Evolutionary conservation across 1,140 invertebrate species (phyloP).

Genomic region (Caenorhabditis latens): DNA sequence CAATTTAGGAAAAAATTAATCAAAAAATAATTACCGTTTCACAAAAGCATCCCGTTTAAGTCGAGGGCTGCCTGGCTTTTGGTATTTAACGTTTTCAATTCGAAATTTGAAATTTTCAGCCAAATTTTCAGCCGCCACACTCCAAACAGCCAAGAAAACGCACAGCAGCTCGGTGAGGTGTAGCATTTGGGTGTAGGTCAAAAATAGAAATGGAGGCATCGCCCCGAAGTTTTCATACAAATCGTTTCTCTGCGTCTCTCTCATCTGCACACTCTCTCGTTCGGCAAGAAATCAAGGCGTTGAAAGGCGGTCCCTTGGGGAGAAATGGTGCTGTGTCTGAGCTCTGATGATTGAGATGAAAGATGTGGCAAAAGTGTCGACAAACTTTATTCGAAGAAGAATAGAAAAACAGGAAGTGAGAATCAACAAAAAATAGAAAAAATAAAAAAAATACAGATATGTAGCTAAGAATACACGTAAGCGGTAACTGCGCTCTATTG

Average conservation of each 20-base stretch:
- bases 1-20: not conserved
- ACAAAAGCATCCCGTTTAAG: not conserved
- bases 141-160: too few relatives aligned
- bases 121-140: too few relatives aligned
- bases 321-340: not conserved
- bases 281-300: conserved; percentile 40
- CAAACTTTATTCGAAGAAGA: conserved; percentile 23
- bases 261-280: not conserved
- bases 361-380: conserved; percentile 20
- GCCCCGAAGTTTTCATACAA: conserved; percentile 13
- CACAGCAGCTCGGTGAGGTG: too few relatives aligned
- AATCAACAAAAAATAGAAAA: not conserved
- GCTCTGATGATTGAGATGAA: conserved; percentile 28
- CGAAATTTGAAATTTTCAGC: conserved; percentile 11
- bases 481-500: too few relatives aligned
- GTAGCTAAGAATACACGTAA: not conserved
- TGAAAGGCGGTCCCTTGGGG: conserved; percentile 41
- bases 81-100: conserved; percentile 47
- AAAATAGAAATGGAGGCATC: conserved; percentile 42
- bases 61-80: not conserved
- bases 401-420: not conserved
- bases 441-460: conserved; percentile 3
- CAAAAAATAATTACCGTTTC: not conserved
- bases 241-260: conserved; percentile 30
- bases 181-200: not conserved